Base-by-base conservation (phyloP, 2,888 invertebrate genomes). In the Ennomos erosarius region DNA sequence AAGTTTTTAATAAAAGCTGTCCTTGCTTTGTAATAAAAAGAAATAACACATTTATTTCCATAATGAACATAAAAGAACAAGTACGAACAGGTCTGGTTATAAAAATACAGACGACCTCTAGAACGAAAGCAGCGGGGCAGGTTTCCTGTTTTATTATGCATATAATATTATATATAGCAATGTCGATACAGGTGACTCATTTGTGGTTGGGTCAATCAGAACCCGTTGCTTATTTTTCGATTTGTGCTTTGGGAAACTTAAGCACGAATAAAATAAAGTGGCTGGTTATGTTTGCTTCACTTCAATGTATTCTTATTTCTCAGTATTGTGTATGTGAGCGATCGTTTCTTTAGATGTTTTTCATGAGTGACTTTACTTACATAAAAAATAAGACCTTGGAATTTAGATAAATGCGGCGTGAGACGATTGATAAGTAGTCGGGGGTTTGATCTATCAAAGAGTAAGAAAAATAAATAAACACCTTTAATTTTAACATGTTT, bases 41-140 rank as follows among this genome's bases (percentile, higher is more conserved):
- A 9, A 12, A 39, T 3, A 43, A 44, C 11, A 33, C 45, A 51
- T 54, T 42, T 49, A 53, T 47, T 36, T 34, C 37, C 33, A 11
- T 47, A 11, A n/a, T 36, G 9, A 10, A 9, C 13, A 43, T 34
- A 60, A 54, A 55, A 50, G 44, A 59, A 66, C 61, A 61, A 12
- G 60, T 65, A 53, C n/a, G 42, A 59, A 61, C 60, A 51, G 42
- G 65, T 62, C 39, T 50, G 44, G 49, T 39, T 60, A 64, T 69
- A 71, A 69, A 69, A 74, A 69, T 71, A 70, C 59, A 48, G 53
- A 61, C 62, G 75, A 73, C 74, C 75, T 76, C 71, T 70, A 71
- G 55, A 74, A 69, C 63, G 74, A 78, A 77, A 76, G 77, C 72
- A 67, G 69, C 55, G 43, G 62, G 60, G 57, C 63, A 63, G 68